A percentile compares a stretch with the other conserved stretches of the same genome.
These are phyloP conservation scores for Sphecodes monilicornis DNA, from an alignment of 2,888 invertebrate genomes.

Conservation along the genomic window DNA sequence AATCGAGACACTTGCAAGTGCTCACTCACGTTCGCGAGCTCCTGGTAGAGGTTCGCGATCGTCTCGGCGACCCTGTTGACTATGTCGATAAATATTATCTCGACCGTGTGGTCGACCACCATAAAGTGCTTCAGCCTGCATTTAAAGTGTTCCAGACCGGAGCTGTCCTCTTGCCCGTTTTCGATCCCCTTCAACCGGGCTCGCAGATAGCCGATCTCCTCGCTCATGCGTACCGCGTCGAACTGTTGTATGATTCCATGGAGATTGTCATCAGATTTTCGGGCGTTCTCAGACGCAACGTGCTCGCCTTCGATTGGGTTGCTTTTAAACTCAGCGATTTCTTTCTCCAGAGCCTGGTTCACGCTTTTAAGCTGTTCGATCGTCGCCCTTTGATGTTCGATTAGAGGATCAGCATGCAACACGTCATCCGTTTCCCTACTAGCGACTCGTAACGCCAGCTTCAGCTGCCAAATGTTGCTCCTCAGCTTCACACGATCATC, in stretches of 20 bases:
- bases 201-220: constrained; percentile 63
- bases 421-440: constrained; percentile 40
- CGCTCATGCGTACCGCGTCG: constrained; percentile 48
- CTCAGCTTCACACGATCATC: constrained; percentile 62
- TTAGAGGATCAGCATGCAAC: constrained; percentile 54
- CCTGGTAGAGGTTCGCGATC: constrained; percentile 67
- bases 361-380: constrained; percentile 58
- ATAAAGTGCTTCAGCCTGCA: constrained; percentile 59
- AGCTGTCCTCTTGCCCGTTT: constrained; percentile 30
- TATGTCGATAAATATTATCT: constrained; percentile 64
- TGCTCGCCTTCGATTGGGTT: constrained; percentile 4
- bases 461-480: constrained; percentile 64
- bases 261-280: constrained; percentile 4
- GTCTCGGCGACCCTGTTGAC: constrained; percentile 65
- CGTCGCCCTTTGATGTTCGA: constrained; percentile 62
- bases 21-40: constrained; percentile 64
- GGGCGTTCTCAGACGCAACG: neutral
- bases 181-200: constrained; percentile 53
- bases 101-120: constrained; percentile 67
- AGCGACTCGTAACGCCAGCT: constrained; percentile 51
- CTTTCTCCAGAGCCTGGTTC: constrained; percentile 56
- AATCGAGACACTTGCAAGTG: constrained; percentile 52
- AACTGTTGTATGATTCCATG: constrained; percentile 41
- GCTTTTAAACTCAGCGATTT: constrained; percentile 55
- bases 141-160: constrained; percentile 47